Evolutionary conservation across 2,888 invertebrate species (phyloP), one percentile per base, ranked within the genome.

Genomic region (Acanthococcus lagerstroemiae): DNA sequence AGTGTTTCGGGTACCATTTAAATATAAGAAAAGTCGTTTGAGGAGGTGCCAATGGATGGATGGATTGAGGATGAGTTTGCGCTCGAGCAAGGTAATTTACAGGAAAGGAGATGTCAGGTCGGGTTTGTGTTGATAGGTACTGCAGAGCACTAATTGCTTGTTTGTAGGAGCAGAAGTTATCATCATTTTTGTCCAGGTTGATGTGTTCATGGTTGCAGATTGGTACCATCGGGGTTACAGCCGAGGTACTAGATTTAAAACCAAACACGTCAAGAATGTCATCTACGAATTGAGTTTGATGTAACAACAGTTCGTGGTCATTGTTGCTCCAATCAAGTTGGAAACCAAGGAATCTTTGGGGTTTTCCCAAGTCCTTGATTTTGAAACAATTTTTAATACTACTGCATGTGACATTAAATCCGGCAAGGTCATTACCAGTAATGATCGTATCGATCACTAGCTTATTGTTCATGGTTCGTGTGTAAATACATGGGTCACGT

Each of bases 41-140:
- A 63, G 56, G 26, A 50, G 55, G 12, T 65, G 46, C 6, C 73
- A 69, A 66, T 74, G 72, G 55, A 72, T 37, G 37, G 7, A 37
- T 69, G 48, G 48, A 48, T 19, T 71, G 71, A 67, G 70, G 72
- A 68, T 70, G 72, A 65, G 69, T 67, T 26, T 71, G 69, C 21
- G 68, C 55, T 60, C 71, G 68, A 37, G 72, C 70, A 4, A 71
- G 50, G 55, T 72, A 70, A 55, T 71, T 71, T 44, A 74, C 70
- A 50, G 71, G 71, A 66, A 69, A 73, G 5, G 72, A 71, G 5
- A 73, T 67, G 58, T 73, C 72, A 71, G 67, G 46, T n/a, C 65
- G 19, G 24, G 66, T 61, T 25, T 22, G 24, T 30, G 37, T 61
- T 6, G 52, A 71, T 12, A 73, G 45, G 65, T 72, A 73, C 71